phyloP scores from a whole-genome alignment of 2,888 invertebrate genomes.

The Notocelia uddmanniana region DNA sequence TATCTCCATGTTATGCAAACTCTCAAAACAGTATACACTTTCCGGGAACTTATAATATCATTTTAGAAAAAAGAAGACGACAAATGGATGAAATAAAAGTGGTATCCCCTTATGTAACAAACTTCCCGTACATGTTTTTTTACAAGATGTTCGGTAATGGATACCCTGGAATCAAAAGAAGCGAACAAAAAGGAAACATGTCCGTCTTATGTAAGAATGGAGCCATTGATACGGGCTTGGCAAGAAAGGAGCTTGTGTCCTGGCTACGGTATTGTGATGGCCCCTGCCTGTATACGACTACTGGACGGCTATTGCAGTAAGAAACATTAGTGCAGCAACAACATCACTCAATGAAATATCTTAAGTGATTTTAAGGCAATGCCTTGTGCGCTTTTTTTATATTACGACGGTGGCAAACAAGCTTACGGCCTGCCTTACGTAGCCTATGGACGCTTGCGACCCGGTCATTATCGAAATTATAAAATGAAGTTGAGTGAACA shows the following conservation, averaged over 20 bases:
- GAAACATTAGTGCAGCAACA: constrained; percentile 1
- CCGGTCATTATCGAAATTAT: too few species aligned
- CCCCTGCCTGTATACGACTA: neutral
- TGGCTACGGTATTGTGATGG: constrained; percentile 34
- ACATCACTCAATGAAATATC: constrained; percentile 17
- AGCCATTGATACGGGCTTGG: constrained; percentile 17
- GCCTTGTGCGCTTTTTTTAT: too few species aligned
- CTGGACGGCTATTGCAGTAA: neutral
- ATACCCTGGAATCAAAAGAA: constrained; percentile 20
- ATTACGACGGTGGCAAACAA: too few species aligned
- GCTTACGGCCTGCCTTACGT: too few species aligned
- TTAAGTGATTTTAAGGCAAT: neutral
- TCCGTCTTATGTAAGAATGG: constrained; percentile 28
- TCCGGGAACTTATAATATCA: too few species aligned
- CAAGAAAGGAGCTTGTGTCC: constrained; percentile 40
- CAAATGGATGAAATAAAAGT: neutral
- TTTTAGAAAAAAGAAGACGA: too few species aligned
- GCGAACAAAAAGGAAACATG: constrained; percentile 31
- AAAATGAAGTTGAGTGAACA: too few species aligned
- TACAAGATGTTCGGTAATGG: constrained; percentile 16
- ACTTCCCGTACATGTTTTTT: neutral
- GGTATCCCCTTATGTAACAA: neutral
- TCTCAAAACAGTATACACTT: too few species aligned
- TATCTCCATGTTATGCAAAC: too few species aligned
- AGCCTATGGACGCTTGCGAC: too few species aligned